Conservation (phyloP, 2,113 vertebrate species). For the Tachycineta bicolor region DNA sequence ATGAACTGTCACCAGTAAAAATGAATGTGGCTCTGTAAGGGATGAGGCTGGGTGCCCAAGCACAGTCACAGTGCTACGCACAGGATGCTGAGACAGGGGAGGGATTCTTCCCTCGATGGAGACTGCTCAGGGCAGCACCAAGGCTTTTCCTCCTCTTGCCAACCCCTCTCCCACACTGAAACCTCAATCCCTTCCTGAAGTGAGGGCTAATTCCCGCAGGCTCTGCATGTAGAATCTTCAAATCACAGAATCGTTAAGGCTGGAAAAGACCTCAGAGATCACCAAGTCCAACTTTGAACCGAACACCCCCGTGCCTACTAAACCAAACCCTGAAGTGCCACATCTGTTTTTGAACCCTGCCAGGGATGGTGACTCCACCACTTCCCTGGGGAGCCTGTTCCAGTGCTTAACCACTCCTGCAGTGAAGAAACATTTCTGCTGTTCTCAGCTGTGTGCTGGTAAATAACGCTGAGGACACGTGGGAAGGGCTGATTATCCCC, state of each 20-base stretch:
- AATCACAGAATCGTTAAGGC: too few relatives aligned
- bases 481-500: background rate
- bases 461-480: rapidly evolving
- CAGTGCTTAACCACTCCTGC: background rate
- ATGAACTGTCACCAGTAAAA: background rate
- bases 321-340: background rate
- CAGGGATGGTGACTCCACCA: background rate
- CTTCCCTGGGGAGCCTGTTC: background rate
- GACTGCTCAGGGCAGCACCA: background rate
- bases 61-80: background rate
- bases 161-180: background rate
- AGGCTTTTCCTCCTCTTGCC: background rate
- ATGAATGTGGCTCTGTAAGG: background rate
- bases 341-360: background rate
- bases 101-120: background rate
- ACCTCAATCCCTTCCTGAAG: background rate
- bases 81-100: background rate
- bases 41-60: background rate
- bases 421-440: background rate
- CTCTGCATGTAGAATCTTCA: background rate
- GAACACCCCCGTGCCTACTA: background rate
- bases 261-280: background rate
- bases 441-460: background rate
- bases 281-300: background rate
- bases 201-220: background rate